Evolutionary conservation across 2,888 invertebrate genomes (phyloP).

Genomic region (Coecobrya sp.): DNA sequence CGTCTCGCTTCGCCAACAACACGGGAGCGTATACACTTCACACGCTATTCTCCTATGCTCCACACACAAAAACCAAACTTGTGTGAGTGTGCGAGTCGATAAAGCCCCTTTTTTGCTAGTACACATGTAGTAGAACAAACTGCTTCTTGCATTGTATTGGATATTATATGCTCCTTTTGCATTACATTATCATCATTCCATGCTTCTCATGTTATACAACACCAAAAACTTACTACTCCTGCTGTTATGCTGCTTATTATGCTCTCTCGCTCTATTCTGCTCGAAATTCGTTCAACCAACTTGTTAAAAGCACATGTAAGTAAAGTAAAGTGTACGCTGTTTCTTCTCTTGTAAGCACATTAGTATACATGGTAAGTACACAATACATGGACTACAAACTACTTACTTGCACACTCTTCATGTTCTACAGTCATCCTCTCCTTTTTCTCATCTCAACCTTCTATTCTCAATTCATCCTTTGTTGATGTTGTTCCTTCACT

Average conservation of each 20-base stretch:
- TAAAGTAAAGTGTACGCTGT: conserved; percentile 75
- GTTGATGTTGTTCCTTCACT: conserved; percentile 6
- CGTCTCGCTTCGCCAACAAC: conserved; percentile 82
- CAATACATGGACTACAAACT: conserved; percentile 75
- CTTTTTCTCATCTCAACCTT: conserved; percentile 41
- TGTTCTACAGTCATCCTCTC: conserved; percentile 47
- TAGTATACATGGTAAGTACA: conserved; percentile 82
- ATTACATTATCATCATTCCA: conserved; percentile 62
- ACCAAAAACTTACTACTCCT: conserved; percentile 51
- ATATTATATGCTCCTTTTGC: conserved; percentile 67
- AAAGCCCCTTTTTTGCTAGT: conserved; percentile 71
- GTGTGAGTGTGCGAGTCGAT: conserved; percentile 34
- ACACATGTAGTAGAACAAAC: conserved; percentile 65
- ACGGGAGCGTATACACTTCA: conserved; percentile 48
- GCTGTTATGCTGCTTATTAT: conserved; percentile 44
- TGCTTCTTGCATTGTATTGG: conserved; percentile 68
- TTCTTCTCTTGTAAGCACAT: conserved; percentile 78
- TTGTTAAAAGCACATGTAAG: conserved; percentile 80
- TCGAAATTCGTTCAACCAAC: conserved; percentile 58
- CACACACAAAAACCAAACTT: conserved; percentile 2
- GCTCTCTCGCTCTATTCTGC: conserved; percentile 38
- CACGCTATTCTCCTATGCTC: conserved; percentile 38
- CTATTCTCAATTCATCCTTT: conserved; percentile 54
- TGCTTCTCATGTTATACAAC: conserved; percentile 72
- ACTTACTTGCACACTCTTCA: conserved; percentile 63